These are phyloP conservation scores for Drosophila merina DNA, from an alignment of 2,888 invertebrate species.

Conservation along the genomic window DNA sequence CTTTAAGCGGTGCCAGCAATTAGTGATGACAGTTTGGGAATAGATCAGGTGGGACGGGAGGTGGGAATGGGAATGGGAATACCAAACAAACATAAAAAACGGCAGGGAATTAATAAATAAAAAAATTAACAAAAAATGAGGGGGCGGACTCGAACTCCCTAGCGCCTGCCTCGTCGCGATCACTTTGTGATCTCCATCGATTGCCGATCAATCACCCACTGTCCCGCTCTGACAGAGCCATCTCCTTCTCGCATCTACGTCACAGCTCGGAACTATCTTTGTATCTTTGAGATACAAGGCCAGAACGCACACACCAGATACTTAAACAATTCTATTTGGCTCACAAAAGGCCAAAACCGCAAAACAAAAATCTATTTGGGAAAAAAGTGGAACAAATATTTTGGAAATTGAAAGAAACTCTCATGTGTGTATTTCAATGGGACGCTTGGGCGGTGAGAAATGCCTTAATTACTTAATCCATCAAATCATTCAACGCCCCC, in stretches of 20 bases:
- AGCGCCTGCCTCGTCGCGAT: slow-evolving; percentile 8
- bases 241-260: slow-evolving; percentile 15
- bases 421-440: slow-evolving; percentile 44
- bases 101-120: slow-evolving; percentile 6
- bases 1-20: slow-evolving; percentile 53
- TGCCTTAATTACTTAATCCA: slow-evolving; percentile 63
- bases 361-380: slow-evolving; percentile 13
- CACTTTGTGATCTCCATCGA: slow-evolving; percentile 33
- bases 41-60: slow-evolving; percentile 27
- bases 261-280: slow-evolving; percentile 40
- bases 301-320: slow-evolving; percentile 48
- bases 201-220: slow-evolving; percentile 33
- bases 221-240: no score
- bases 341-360: slow-evolving; percentile 52
- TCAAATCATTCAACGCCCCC: slow-evolving; percentile 57
- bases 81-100: not conserved
- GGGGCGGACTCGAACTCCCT: not conserved
- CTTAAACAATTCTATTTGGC: slow-evolving; percentile 71
- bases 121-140: slow-evolving; percentile 3
- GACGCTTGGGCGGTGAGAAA: slow-evolving; percentile 41
- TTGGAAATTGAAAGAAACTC: slow-evolving; percentile 66
- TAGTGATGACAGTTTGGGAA: slow-evolving; percentile 46
- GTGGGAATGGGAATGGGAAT: no score
- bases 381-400: slow-evolving; percentile 70
- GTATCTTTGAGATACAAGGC: slow-evolving; percentile 38